Conservation (phyloP, 2,113 vertebrate species). For the Syrmaticus mikado region DNA sequence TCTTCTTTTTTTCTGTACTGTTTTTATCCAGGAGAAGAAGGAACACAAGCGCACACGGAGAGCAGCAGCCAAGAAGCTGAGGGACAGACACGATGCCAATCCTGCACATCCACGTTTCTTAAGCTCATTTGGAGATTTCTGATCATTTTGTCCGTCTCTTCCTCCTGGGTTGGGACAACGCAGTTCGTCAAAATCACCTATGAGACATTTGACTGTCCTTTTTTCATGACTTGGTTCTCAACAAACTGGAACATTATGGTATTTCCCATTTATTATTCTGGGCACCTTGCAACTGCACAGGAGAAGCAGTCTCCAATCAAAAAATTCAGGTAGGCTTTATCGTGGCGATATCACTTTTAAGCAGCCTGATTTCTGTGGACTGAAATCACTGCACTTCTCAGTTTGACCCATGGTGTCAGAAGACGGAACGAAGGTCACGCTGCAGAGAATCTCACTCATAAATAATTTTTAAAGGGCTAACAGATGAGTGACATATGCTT, state of each 20-base stretch:
- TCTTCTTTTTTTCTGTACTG: background rate
- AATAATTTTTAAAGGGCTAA: background rate
- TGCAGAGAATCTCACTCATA: conserved; percentile 20
- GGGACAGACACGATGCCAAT: conserved; percentile 88
- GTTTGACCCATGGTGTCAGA: background rate
- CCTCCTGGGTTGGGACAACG: conserved; percentile 97
- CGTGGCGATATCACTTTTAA: background rate
- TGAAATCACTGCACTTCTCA: background rate
- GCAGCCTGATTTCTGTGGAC: background rate
- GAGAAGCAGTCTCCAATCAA: conserved; percentile 96
- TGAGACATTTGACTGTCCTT: conserved; percentile 97
- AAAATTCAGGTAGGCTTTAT: conserved; percentile 90
- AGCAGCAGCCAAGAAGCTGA: conserved; percentile 76
- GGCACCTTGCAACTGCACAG: conserved; percentile 88
- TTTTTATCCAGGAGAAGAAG: conserved; percentile 87
- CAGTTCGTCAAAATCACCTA: conserved; percentile 97
- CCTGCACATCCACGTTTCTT: conserved; percentile 83
- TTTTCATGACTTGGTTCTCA: conserved; percentile 99
- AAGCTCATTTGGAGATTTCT: conserved; percentile 94
- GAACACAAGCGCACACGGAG: conserved; percentile 82
- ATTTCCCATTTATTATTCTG: conserved; percentile 98
- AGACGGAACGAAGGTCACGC: conserved; percentile 3
- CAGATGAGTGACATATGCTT: background rate
- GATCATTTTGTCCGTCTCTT: conserved; percentile 93
- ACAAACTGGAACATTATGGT: conserved; percentile 99